These are phyloP conservation scores for Pardalotus punctatus DNA, from an alignment of 2,113 vertebrate genomes.

Conservation along the genomic window DNA sequence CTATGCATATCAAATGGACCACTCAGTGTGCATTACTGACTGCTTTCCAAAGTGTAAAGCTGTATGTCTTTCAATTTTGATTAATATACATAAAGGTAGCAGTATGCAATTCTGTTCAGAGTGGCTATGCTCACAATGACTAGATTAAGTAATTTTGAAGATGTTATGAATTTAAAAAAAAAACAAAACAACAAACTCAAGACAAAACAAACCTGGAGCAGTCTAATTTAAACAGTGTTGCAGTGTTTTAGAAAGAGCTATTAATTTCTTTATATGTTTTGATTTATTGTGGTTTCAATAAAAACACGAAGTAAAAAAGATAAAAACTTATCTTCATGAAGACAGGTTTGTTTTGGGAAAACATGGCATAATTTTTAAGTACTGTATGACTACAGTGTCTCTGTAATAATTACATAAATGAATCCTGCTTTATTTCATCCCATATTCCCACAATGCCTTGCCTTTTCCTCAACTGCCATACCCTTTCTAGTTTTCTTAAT, in stretches of 20 bases:
- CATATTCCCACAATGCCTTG: background rate
- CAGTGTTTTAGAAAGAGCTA: background rate
- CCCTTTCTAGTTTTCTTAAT: conserved; percentile 14
- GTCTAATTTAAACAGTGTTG: background rate
- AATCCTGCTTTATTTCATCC: background rate
- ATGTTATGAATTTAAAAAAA: background rate
- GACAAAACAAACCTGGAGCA: background rate
- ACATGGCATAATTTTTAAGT: background rate
- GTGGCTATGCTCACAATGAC: background rate
- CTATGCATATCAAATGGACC: background rate
- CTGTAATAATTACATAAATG: background rate
- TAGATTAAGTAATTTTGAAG: background rate
- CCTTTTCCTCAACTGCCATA: background rate
- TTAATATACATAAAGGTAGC: background rate
- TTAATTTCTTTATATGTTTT: background rate
- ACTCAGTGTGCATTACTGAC: background rate
- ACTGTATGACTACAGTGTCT: background rate
- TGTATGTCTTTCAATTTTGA: background rate
- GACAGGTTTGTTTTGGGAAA: background rate
- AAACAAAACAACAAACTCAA: background rate
- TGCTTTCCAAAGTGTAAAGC: background rate
- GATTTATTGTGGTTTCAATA: background rate
- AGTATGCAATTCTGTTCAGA: background rate
- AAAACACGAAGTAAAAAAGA: background rate
- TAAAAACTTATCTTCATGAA: background rate